phyloP scores from a whole-genome alignment of 2,113 vertebrate genomes.

The Tichodroma muraria region DNA sequence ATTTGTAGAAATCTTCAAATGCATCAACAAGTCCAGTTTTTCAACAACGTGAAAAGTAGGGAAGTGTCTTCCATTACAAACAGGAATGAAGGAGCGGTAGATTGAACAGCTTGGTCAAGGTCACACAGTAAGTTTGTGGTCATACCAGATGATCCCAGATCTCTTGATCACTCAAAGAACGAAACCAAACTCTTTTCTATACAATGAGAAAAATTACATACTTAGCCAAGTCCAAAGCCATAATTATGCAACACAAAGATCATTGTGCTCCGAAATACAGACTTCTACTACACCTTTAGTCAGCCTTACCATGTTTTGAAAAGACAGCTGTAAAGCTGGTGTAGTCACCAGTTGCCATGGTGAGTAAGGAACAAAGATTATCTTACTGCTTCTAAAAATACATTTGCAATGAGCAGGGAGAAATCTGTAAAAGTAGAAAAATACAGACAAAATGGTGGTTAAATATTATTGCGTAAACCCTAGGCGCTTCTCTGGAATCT shows the following conservation, averaged over 20 bases:
- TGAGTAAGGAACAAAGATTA: background rate
- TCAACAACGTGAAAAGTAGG: background rate
- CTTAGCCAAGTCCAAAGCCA: background rate
- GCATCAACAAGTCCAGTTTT: background rate
- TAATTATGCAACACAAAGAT: background rate
- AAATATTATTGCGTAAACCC: background rate
- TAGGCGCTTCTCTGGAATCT: background rate
- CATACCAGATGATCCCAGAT: background rate
- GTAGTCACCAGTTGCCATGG: conserved; percentile 28
- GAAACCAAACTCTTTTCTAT: background rate
- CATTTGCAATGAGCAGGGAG: background rate
- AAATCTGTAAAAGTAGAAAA: background rate
- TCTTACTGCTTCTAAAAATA: conserved; percentile 8
- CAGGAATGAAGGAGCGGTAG: background rate
- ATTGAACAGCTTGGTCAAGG: background rate
- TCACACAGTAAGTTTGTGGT: background rate
- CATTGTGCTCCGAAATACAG: background rate
- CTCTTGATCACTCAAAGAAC: background rate
- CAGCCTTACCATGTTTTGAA: background rate
- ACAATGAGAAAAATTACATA: background rate
- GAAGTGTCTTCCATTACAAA: background rate
- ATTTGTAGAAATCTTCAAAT: background rate
- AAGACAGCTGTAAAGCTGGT: background rate
- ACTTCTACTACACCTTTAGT: background rate
- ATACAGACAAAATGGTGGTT: background rate